These are phyloP conservation scores for Siniperca scherzeri DNA, from an alignment of 2,797 vertebrate species.

Conservation along the genomic window DNA sequence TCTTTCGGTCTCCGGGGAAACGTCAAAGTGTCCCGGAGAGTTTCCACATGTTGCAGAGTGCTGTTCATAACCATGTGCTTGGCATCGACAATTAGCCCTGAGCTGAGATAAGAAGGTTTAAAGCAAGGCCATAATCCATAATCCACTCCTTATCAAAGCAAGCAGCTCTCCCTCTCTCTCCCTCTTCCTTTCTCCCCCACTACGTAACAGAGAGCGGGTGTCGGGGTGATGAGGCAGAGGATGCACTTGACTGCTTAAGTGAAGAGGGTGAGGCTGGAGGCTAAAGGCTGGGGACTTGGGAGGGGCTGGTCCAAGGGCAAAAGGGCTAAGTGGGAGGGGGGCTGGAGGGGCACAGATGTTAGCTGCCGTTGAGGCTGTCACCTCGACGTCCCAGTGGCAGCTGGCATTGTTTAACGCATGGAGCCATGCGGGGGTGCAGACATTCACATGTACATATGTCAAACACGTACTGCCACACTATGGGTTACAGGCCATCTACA, in stretches of 20 bases:
- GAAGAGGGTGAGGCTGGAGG: constrained; percentile 52
- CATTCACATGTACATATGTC: constrained; percentile 73
- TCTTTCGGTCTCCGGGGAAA: constrained; percentile 65
- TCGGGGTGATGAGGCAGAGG: constrained; percentile 56
- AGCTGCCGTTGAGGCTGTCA: constrained; percentile 74
- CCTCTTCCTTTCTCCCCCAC: constrained; percentile 40
- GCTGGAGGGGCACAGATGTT: constrained; percentile 78
- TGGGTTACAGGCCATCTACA: constrained; percentile 55
- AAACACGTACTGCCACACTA: constrained; percentile 60
- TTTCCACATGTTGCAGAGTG: constrained; percentile 68
- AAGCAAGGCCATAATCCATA: constrained; percentile 83
- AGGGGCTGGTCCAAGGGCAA: constrained; percentile 63
- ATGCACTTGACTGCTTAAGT: constrained; percentile 79
- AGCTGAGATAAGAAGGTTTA: constrained; percentile 86
- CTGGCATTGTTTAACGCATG: constrained; percentile 77
- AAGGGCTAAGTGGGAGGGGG: constrained; percentile 52
- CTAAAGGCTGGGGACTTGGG: constrained; percentile 39
- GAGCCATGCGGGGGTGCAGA: constrained; percentile 28
- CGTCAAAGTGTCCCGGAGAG: constrained; percentile 60
- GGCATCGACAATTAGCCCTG: constrained; percentile 81
- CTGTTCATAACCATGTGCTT: constrained; percentile 73
- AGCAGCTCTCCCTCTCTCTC: constrained; percentile 72
- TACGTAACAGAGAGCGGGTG: constrained; percentile 51
- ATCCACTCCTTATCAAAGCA: constrained; percentile 86
- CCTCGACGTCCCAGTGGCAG: constrained; percentile 73